Percentiles rank a stretch among this genome's conserved stretches.
phyloP scores from a whole-genome alignment of 2,797 vertebrate genomes.

The Typhlichthys eigenmanni region DNA sequence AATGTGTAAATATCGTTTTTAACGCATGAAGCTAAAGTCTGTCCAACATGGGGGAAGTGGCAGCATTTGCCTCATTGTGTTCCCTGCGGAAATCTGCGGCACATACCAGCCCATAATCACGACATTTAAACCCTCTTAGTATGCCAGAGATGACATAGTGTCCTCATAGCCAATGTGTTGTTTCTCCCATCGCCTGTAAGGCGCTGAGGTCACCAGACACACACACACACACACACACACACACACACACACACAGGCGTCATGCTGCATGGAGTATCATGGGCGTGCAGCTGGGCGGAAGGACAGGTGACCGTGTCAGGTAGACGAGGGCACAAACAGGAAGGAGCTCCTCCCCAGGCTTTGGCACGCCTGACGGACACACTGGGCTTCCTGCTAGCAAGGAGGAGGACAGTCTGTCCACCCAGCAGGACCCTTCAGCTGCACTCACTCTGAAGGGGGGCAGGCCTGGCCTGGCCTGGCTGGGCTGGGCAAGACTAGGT shows the following conservation, averaged over 20 bases:
- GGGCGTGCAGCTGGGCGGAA: slow-evolving; percentile 48
- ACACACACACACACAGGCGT: neutral
- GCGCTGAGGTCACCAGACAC: slow-evolving; percentile 1
- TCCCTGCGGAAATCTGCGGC: slow-evolving; percentile 31
- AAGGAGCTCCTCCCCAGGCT: slow-evolving; percentile 74
- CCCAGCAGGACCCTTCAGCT: slow-evolving; percentile 71
- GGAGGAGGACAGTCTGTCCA: slow-evolving; percentile 81
- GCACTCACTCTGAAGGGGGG: slow-evolving; percentile 67
- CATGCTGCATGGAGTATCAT: slow-evolving; percentile 17
- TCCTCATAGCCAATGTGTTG: slow-evolving; percentile 1
- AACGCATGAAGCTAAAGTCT: slow-evolving; percentile 8
- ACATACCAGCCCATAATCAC: slow-evolving; percentile 31
- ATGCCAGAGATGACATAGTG: slow-evolving; percentile 20
- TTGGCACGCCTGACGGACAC: slow-evolving; percentile 74
- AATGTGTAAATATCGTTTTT: slow-evolving; percentile 9
- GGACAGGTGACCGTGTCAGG: slow-evolving; percentile 76
- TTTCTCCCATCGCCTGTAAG: slow-evolving; percentile 1
- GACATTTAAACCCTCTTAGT: slow-evolving; percentile 18
- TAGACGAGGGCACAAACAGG: slow-evolving; percentile 74
- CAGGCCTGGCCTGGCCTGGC: slow-evolving; percentile 66
- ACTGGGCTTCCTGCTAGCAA: slow-evolving; percentile 70
- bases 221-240: slow-evolving; percentile 1
- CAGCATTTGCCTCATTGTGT: slow-evolving; percentile 14
- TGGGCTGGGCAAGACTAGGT: slow-evolving; percentile 15
- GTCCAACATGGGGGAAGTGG: slow-evolving; percentile 7